These are phyloP conservation scores for Scaptomyza pallida DNA, from an alignment of 1,140 invertebrate species.

Conservation along the genomic window DNA sequence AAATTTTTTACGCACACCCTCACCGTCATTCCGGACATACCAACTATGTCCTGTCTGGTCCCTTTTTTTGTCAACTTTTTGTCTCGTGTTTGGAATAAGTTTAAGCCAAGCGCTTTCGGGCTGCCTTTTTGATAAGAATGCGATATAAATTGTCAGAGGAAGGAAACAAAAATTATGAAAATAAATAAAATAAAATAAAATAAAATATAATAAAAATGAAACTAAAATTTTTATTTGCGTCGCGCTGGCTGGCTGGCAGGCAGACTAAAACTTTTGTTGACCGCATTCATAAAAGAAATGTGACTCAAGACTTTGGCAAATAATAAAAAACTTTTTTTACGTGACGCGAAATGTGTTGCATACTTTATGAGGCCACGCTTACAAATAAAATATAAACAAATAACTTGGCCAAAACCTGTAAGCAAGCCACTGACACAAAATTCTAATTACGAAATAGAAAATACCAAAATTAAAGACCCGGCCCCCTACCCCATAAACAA, in stretches of 20 bases:
- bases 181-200: slow-evolving; percentile 27
- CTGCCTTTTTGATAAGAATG: slow-evolving; percentile 64
- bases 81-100: slow-evolving; percentile 31
- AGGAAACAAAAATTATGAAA: slow-evolving; percentile 64
- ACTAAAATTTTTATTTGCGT: slow-evolving; percentile 64
- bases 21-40: slow-evolving; percentile 38
- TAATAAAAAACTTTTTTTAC: slow-evolving; percentile 43
- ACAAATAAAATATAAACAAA: slow-evolving; percentile 12
- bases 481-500: neutral
- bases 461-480: slow-evolving; percentile 42
- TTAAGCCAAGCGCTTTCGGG: slow-evolving; percentile 13
- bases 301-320: slow-evolving; percentile 59
- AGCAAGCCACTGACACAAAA: slow-evolving; percentile 15
- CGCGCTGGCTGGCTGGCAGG: slow-evolving; percentile 6
- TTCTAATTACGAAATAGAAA: slow-evolving; percentile 54
- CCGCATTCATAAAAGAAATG: slow-evolving; percentile 37
- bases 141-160: slow-evolving; percentile 55
- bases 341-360: slow-evolving; percentile 25
- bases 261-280: slow-evolving; percentile 11
- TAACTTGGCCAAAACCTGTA: neutral
- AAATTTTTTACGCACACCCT: slow-evolving; percentile 50
- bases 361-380: slow-evolving; percentile 2
- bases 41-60: slow-evolving; percentile 58
- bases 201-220: slow-evolving; percentile 51
- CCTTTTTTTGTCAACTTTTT: slow-evolving; percentile 33